Evolutionary conservation across 30 jellyfish, hydroid and myxozoan species (phyloP), one percentile per base, ranked within the genome.

Genomic region (Pelagia noctiluca): DNA sequence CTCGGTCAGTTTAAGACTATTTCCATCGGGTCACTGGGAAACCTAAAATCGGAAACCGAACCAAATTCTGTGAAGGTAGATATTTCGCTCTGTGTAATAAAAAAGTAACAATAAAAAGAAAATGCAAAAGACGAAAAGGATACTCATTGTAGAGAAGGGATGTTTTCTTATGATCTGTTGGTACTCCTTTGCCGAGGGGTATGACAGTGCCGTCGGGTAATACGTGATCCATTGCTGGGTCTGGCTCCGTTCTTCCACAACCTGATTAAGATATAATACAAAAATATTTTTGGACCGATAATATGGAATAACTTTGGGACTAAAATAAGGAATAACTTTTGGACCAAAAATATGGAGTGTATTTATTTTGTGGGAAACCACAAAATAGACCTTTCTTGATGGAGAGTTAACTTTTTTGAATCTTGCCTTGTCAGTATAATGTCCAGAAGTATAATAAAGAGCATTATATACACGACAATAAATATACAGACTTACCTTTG

Each of bases 121-220:
- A 33, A 67, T 54, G 53, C 21, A 34, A n/a, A 32, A 49, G 4
- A 8, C 32, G 71, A 85, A 91, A 91, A 91, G 76, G 96, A 86
- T 92, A 92, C 98, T 92, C 98, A 73, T 92, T 92, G 75, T 92
- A 92, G 12, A 92, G 90, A 10, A 92, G 82, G 25, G 90, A 49
- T 3, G 88, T 35, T 18, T 29, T 2, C 2, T 66, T 49, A 18
- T 61, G 49, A 24, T 35, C 78, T 3, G 96, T 57, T 35, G 50
- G 11, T 18, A 50, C 57, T 29, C 92, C 92, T 31, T 50, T 71
- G 3, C 98, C 98, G 47, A 81, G n/a, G 5, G 98, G 98, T 26
- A 92, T 83, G 11, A 75, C 62, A 28, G 81, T 90, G 13, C 96
- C 98, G 76, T 82, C 98, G 18, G 76, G 80, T 10, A 92, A 50